Evolutionary conservation across 2,888 invertebrate species (phyloP), one percentile per base, ranked within the genome.

Genomic region (Ophion ellenae): DNA sequence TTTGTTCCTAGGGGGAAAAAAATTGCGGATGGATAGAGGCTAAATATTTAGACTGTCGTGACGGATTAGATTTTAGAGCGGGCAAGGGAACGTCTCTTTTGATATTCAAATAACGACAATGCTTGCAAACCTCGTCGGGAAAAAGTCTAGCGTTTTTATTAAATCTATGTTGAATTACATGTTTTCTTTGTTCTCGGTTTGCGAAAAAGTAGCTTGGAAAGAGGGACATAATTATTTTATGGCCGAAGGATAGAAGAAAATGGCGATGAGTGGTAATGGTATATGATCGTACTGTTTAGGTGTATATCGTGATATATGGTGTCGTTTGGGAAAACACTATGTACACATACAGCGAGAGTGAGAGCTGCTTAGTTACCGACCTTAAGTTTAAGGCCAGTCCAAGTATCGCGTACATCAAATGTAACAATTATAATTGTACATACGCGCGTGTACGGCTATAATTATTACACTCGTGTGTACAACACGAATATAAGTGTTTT

Each of bases 341-440:
- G 53, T 53, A 53, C 53, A 53, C 53, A 17, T 17, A 47, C 74
- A 84, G 83, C 84, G 61, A 61, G 17, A 61, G 17, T 82, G 75
- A 73, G 79, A 59, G 59, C 70, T 64, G 53, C 53, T 87, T 57
- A 79, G 81, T 78, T 83, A 84, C 81, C 84, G 66, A 86, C 61
- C 57, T 70, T 63, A 59, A 76, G 17, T 53, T 53, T 53, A 73
- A 77, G 69, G 67, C 70, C 80, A 57, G 73, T 57, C 40, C 36
- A 67, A 66, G 20, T 59, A 63, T 69, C 67, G 20, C 28, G 45
- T 76, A 47, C 28, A 32, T 77, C 32, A 24, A 59, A 57, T 40
- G 57, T 45, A 67, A 77, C 4, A 24, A 67, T 77, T 67, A 69
- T 24, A 14, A 77, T 36, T 40, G 53, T 57, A 53, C 73, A 57